Conservation (phyloP, 2,113 vertebrate species). For the Chloropsis cyanopogon region DNA sequence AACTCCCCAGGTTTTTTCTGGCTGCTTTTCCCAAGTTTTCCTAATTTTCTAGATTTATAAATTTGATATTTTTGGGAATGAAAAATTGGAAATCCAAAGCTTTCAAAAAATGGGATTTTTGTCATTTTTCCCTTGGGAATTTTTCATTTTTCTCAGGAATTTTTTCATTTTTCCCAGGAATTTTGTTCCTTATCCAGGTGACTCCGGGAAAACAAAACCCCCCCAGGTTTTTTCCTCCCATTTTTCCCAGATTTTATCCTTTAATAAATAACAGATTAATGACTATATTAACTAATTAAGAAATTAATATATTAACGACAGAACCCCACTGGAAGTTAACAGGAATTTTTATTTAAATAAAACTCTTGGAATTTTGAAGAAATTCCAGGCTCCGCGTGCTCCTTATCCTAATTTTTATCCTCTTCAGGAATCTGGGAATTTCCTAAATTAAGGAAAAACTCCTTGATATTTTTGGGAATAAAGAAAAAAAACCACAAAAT, state of each 20-base stretch:
- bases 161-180: background rate
- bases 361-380: background rate
- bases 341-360: background rate
- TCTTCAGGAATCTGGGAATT: background rate
- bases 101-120: background rate
- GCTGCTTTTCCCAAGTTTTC: background rate
- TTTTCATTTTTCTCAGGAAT: background rate
- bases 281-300: background rate
- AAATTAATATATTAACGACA: background rate
- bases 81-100: background rate
- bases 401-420: background rate
- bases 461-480: accelerated
- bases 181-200: background rate
- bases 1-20: background rate
- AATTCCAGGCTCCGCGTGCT: background rate
- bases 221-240: background rate
- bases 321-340: background rate
- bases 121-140: background rate
- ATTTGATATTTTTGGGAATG: background rate
- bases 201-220: background rate
- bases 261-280: background rate
- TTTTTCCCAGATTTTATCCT: background rate
- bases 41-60: background rate
- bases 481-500: background rate
- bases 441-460: background rate